Evolutionary conservation across 2,888 invertebrate genomes (phyloP), one percentile per base, ranked within the genome.

Genomic region (Lasiommata megera): DNA sequence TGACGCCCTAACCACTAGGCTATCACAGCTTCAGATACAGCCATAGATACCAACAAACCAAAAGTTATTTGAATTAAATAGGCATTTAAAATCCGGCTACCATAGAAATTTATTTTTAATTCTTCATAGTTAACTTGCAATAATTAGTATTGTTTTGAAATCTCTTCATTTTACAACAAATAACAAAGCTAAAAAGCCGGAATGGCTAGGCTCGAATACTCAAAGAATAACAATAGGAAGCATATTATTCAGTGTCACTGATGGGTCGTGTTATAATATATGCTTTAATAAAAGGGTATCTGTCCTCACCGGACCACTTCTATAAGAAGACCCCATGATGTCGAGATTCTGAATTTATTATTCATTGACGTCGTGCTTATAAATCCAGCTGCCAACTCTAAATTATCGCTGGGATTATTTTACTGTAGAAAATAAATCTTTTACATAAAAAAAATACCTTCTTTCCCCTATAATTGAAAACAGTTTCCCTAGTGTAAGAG

Each of bases 261-360:
- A 66, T 84, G 77, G 76, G 87, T 82, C 85, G 87, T 78, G 87
- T 80, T 78, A 74, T 88, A 88, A 90, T 89, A 88, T 89, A 89
- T 89, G 89, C 84, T 88, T 89, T 88, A 89, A 90, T 89, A 89
- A 89, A 89, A 89, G 87, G 86, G 85, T 87, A 87, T 83, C 85
- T 85, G 86, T 83, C 83, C 82, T 77, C 82, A 76, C 83, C 80
- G 80, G 80, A 78, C 79, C 84, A 82, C 38, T 31, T 40, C 31
- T 52, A 52, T 52, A 52, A 40, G 40, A 41, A 41, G 40, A 41
- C 40, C 80, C 83, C 84, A 71, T 79, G 82, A 83, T 88, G 85
- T 87, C 88, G 84, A 85, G 84, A 86, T 82, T 82, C 85, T 80
- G 82, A 80, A 87, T 88, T 86, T 88, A 84, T 88, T 87, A 85